Evolutionary conservation across 2,113 vertebrate genomes (phyloP).

Genomic region (Puma concolor): DNA sequence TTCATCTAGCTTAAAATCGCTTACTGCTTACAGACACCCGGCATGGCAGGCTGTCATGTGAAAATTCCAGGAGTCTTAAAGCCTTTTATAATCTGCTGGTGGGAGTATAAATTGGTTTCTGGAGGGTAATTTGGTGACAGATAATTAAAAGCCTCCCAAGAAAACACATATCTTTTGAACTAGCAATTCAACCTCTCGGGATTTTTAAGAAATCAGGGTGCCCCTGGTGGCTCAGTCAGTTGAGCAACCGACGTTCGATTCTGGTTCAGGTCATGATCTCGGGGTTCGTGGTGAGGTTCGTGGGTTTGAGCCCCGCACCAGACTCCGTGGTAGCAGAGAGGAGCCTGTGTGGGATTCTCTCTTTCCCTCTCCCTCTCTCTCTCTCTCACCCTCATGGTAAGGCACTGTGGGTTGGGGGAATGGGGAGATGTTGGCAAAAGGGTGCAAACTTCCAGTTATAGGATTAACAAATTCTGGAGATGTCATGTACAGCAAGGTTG

Average conservation of each 20-base stretch:
- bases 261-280: too few species aligned
- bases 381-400: too few species aligned
- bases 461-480: background rate
- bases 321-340: too few species aligned
- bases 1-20: background rate
- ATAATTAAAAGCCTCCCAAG: background rate
- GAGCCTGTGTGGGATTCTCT: too few species aligned
- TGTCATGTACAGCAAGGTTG: background rate
- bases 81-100: background rate
- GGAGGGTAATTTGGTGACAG: background rate
- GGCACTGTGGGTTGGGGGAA: background rate
- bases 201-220: slow-evolving; percentile 16
- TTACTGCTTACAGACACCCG: background rate
- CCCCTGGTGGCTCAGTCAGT: too few species aligned
- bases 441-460: background rate
- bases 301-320: too few species aligned
- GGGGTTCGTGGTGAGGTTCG: too few species aligned
- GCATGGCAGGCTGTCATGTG: background rate
- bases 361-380: too few species aligned
- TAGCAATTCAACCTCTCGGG: background rate
- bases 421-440: background rate
- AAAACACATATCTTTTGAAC: slow-evolving; percentile 5
- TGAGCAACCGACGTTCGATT: too few species aligned
- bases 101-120: background rate
- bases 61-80: background rate